Evolutionary conservation across 1,140 invertebrate genomes (phyloP).

Genomic region (Brachystomella parvula): DNA sequence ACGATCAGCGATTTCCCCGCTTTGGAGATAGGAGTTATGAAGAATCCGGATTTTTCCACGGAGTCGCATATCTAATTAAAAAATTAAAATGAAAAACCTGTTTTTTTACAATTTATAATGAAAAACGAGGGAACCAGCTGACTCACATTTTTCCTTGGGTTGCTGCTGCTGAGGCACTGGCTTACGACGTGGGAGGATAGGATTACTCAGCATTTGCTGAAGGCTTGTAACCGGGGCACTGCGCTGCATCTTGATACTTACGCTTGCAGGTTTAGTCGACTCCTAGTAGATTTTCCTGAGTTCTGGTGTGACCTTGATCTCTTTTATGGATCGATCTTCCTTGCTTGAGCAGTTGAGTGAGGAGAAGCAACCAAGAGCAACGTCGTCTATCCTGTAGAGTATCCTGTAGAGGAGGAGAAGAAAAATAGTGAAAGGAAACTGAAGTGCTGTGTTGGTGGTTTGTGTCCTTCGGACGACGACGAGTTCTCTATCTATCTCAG

Average conservation of each 20-base stretch:
- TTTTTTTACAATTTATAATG: neutral
- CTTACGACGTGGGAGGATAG: neutral
- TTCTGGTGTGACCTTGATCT: neutral
- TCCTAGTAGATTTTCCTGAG: neutral
- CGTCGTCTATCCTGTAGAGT: neutral
- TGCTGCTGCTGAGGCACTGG: neutral
- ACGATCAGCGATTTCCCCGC: constrained; percentile 19
- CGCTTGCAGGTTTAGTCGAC: neutral
- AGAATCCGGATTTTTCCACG: constrained; percentile 27
- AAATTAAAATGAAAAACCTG: neutral
- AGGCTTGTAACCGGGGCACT: neutral
- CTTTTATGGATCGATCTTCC: neutral
- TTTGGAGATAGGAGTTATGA: constrained; percentile 21
- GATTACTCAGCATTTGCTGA: constrained; percentile 4
- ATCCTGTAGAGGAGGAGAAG: neutral
- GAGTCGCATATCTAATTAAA: constrained; percentile 30
- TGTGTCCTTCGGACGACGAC: constrained; percentile 2
- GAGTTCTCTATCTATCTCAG: constrained; percentile 8
- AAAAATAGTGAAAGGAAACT: too few species aligned
- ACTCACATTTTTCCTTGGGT: neutral
- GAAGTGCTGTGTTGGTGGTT: neutral
- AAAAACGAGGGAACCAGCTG: neutral
- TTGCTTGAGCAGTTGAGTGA: neutral
- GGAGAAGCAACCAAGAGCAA: neutral
- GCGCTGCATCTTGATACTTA: neutral